Evolutionary conservation across 2,888 invertebrate species (phyloP), one percentile per base, ranked within the genome.

Genomic region (Hyposoter didymator): DNA sequence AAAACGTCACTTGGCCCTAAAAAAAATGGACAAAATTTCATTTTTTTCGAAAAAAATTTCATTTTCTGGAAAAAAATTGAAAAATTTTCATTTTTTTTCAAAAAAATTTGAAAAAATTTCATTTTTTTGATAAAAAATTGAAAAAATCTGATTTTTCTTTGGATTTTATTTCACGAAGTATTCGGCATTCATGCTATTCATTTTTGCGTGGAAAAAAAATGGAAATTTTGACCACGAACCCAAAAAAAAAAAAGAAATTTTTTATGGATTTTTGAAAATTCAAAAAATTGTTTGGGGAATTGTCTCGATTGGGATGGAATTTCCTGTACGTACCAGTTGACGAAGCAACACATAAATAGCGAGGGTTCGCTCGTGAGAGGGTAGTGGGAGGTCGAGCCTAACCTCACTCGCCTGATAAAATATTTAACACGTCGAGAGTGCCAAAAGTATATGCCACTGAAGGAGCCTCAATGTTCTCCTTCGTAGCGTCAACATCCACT

Each of bases 391-490:
- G 17, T 14, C 52, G 49, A 55, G 62, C 74, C 84, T 64, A 81
- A 76, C 73, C 80, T 75, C 66, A 55, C 79, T 69, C 32, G 35
- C 19, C 75, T 85, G 69, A 85, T 85, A 83, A 87, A 85, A 87
- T 85, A 87, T 87, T 87, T 83, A 87, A 74, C 55, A 70, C 67
- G 67, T 78, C 52, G 70, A 52, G 78, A 85, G 81, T 85, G 78
- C 69, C 74, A 83, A 79, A 75, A 80, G 79, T 76, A 80, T 80
- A 66, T 78, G 74, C 47, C 39, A 22, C 28, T 45, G 43, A 12
- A 52, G 72, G 75, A 70, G 72, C 32, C 78, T 67, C 64, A 62
- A 28, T 49, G 35, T 80, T 79, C 78, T 59, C 55, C 69, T 47
- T 12, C 19, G 32, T 62, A 43, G 52, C 39, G 35, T 73, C 28